Evolutionary conservation across 2,888 invertebrate species (phyloP).

Genomic region (Campaea margaritaria): DNA sequence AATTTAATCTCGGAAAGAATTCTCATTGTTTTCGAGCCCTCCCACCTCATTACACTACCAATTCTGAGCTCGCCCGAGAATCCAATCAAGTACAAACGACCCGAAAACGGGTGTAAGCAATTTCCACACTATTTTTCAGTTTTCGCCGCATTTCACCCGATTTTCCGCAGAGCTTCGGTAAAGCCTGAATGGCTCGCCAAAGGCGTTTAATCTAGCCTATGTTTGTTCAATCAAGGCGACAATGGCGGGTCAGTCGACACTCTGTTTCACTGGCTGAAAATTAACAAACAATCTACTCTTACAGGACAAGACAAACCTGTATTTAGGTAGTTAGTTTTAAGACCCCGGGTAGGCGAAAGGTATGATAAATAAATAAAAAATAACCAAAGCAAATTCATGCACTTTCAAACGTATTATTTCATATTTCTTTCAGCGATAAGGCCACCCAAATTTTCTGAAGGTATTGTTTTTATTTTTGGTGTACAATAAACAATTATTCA

Average conservation of each 20-base stretch:
- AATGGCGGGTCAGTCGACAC: not conserved
- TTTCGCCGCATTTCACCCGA: slow-evolving; percentile 7
- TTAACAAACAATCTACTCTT: too few relatives aligned
- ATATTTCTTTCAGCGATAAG: too few relatives aligned
- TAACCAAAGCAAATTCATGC: too few relatives aligned
- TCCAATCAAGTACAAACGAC: slow-evolving; percentile 26
- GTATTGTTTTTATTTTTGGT: too few relatives aligned
- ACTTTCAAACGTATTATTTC: too few relatives aligned
- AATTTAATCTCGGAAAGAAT: not conserved
- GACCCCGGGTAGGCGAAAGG: too few relatives aligned
- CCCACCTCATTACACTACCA: slow-evolving; percentile 14
- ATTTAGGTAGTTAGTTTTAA: too few relatives aligned
- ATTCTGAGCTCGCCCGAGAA: slow-evolving; percentile 4
- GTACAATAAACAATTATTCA: too few relatives aligned
- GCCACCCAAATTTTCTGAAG: too few relatives aligned
- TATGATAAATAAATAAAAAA: too few relatives aligned
- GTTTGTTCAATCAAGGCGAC: not conserved
- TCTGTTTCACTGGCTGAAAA: too few relatives aligned
- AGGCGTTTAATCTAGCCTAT: slow-evolving; percentile 25
- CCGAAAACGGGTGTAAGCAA: slow-evolving; percentile 19
- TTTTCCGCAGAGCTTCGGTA: not conserved
- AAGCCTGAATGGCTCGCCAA: not conserved
- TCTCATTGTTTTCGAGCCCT: not conserved
- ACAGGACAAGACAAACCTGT: too few relatives aligned
- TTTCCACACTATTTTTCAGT: slow-evolving; percentile 20